Evolutionary conservation across 2,113 vertebrate species (phyloP), one percentile per base, ranked within the genome.

Genomic region (Sebastes schlegelii): DNA sequence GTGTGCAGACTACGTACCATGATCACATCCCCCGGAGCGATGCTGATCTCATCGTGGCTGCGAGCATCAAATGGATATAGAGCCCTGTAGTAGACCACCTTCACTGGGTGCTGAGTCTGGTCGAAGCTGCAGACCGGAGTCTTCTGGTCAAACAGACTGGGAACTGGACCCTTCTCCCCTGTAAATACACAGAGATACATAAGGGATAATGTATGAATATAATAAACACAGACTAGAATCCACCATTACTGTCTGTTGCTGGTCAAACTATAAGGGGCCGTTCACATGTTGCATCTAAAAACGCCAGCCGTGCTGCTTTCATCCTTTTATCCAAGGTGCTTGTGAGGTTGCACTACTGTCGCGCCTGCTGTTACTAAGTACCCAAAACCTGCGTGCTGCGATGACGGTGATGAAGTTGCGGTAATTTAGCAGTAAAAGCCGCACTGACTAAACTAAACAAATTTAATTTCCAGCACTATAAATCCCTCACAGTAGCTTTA

Each of bases 1-100:
- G 63, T 58, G 11, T 55, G 12, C 1, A n/a, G 8, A 7, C 14
- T 79, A 83, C 97, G 93, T 95, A 99, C 98, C 97, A 99, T 98
- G 81, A 99, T 97, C 2, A 99, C 96, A 70, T 99, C 98, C 58
- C 98, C 98, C 0, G 98, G 98, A 55, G 97, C 94, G 86, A 99
- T 99, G 13, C 95, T 97, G 95, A 99, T 98, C 92, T 99, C 98
- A 65, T 99, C 98, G 0, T 98, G 98, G 91, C 98, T 99, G 88
- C 98, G 96, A 60, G 98, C 97, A 40, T 99, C 98, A 83, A 99
- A 99, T 11, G 98, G 98, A 86, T 99, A 99, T 2, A 99, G 91
- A 4, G 98, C 97, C 84, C 97, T 95, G 83, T 99, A 99, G 95
- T 98, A 99, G 8, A 99, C 97, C 91, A 99, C 97, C 93, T 97